Evolutionary conservation across 1,140 invertebrate genomes (phyloP), one percentile per base, ranked within the genome.

Genomic region (Cotesia typhae): DNA sequence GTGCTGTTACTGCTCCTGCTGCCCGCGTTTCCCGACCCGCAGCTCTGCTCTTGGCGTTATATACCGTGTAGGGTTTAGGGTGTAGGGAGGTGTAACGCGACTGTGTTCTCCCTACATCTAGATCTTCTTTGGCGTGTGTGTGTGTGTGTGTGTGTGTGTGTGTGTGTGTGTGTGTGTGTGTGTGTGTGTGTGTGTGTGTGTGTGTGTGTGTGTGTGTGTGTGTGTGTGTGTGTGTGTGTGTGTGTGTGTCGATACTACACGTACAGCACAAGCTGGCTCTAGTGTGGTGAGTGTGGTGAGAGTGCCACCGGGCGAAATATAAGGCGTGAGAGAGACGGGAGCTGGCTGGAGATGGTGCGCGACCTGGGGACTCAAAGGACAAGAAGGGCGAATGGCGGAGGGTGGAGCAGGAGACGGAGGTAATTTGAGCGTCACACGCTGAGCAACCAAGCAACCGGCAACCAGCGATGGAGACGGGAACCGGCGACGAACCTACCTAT

Each of bases 371-470:
- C 28, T 28, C 28, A 28, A 28, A 68, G 55, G 74, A 68, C 61
- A 71, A 47, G 71, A 71, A 36, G 59, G 66, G 59, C 67, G 66
- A 65, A 36, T 28, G 53, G 10, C 5, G 36, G 41, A 6, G 51
- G 37, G 28, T 9, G 55, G 59, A 72, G 73, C 10, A 70, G 70
- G 69, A 71, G 60, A 75, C 74, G 74, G 71, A 76, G 80, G 76
- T 76, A 86, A 85, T 86, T 85, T 85, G 84, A 85, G 84, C 84
- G 84, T 85, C 83, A 85, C 84, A 85, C 84, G 84, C 82, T 81
- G 83, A 85, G 84, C 41, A 47, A 47, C 41, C 41, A 47, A 47
- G 41, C 41, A 47, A 47, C 41, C 41, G 10, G 10, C 41, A 10
- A 47, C 41, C 6, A 47, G 28, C 28, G 28, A 28, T 28, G 28